Conservation (phyloP, 2,797 vertebrate species). For the Nyctalus aviator region DNA sequence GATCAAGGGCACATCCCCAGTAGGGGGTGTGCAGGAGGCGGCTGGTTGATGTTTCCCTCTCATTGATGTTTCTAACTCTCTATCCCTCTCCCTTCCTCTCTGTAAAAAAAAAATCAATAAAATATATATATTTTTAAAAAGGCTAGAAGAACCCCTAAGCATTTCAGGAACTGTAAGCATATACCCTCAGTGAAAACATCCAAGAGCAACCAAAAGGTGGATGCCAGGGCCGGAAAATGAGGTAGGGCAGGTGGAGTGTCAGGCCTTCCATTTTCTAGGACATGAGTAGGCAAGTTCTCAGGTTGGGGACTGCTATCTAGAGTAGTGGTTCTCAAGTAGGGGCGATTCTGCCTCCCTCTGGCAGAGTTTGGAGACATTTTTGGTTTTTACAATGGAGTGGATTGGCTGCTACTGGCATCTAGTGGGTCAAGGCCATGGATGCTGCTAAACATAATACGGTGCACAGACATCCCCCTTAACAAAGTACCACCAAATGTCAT, state of each 20-base stretch:
- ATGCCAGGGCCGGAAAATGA: neutral
- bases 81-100: no score
- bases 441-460: neutral
- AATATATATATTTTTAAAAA: neutral
- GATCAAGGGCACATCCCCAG: no score
- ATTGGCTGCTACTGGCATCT: neutral
- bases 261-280: neutral
- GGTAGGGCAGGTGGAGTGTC: neutral
- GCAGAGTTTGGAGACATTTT: neutral
- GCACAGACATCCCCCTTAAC: neutral
- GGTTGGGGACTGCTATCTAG: neutral
- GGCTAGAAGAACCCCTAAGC: neutral
- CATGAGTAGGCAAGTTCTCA: neutral
- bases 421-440: neutral
- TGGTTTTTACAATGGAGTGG: neutral
- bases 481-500: neutral
- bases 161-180: constrained; percentile 31
- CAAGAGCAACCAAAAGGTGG: neutral
- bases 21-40: no score
- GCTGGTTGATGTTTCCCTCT: no score
- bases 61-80: no score
- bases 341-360: neutral
- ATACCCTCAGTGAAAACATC: neutral
- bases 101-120: no score
- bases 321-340: neutral